Conservation (phyloP, 53 echinoderm and acorn worm species). For the Antedon mediterranea region DNA sequence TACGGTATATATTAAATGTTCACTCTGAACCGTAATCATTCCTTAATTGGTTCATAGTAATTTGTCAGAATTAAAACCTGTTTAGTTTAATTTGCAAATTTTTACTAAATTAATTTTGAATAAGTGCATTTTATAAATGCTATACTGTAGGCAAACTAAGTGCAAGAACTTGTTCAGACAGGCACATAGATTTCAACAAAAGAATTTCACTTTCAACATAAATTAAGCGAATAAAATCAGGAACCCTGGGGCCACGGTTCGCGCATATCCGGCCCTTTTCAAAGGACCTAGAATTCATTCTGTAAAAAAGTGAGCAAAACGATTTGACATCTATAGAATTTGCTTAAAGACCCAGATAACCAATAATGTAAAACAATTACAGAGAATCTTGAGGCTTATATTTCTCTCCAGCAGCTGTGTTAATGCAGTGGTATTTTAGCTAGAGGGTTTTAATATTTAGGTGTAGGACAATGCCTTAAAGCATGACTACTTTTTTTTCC, state of each 20-base stretch:
- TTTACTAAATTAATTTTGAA: no score
- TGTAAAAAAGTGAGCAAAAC: neutral
- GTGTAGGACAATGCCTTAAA: no score
- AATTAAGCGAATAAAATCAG: neutral
- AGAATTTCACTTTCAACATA: neutral
- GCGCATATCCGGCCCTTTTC: neutral
- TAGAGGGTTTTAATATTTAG: no score
- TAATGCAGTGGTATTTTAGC: neutral
- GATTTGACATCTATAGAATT: neutral
- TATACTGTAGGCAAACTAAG: no score
- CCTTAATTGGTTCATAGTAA: no score
- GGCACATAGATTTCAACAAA: neutral
- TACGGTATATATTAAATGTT: no score
- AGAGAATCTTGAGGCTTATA: neutral
- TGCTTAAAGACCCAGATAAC: neutral
- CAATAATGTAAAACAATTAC: no score
- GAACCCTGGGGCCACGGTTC: neutral
- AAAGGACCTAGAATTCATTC: neutral
- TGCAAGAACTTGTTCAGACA: neutral
- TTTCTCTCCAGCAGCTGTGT: neutral
- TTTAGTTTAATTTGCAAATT: no score
- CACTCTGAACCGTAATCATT: no score
- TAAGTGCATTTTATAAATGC: no score
- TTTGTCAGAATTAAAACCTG: no score
- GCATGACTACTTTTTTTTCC: no score